Evolutionary conservation across 2,888 invertebrate genomes (phyloP).

Genomic region (Onchidella celtica): DNA sequence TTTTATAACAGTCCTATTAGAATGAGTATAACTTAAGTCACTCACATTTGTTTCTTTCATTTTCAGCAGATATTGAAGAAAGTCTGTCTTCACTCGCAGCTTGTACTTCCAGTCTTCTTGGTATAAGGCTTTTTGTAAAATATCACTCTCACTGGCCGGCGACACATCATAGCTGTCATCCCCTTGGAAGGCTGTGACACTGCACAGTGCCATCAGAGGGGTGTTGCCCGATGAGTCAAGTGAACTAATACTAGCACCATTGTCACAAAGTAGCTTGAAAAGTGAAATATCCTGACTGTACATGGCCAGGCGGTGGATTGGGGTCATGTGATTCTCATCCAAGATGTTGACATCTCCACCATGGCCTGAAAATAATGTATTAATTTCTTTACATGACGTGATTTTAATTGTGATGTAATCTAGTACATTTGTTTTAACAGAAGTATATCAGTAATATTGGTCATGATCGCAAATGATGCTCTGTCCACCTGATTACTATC

Average conservation of each 20-base stretch:
- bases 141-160: conserved; percentile 64
- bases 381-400: no score
- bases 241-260: conserved; percentile 69
- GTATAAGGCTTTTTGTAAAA: conserved; percentile 50
- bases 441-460: no score
- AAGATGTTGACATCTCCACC: conserved; percentile 71
- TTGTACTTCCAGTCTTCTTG: conserved; percentile 57
- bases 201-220: conserved; percentile 71
- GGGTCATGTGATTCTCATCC: conserved; percentile 67
- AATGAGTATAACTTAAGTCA: background rate
- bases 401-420: no score
- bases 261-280: conserved; percentile 66
- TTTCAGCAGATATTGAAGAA: conserved; percentile 63
- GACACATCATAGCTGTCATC: conserved; percentile 66
- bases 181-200: conserved; percentile 62
- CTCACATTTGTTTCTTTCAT: conserved; percentile 65
- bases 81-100: conserved; percentile 63
- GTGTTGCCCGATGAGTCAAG: conserved; percentile 67
- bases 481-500: no score
- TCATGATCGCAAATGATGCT: no score
- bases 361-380: conserved; percentile 60
- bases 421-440: no score
- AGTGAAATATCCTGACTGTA: conserved; percentile 65
- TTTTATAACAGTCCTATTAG: background rate
- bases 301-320: conserved; percentile 66